These are phyloP conservation scores for Pinna nobilis DNA, from an alignment of 1,140 invertebrate genomes.

Conservation along the genomic window DNA sequence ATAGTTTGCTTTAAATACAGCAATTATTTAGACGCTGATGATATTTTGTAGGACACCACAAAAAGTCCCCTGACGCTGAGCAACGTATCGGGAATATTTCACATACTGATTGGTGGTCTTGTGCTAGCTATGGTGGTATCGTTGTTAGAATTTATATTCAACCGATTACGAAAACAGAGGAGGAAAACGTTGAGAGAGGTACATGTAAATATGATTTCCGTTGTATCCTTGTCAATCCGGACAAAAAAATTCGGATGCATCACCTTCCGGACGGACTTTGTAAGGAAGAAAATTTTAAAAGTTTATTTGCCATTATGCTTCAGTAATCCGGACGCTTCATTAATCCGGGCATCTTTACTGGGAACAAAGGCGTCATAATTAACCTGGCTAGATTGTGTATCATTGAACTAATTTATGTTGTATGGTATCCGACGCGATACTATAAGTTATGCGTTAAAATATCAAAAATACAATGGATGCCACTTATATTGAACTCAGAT, in stretches of 20 bases:
- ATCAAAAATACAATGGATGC: too few relatives aligned
- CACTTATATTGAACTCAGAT: too few relatives aligned
- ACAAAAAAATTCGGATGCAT: neutral
- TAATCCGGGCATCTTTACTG: too few relatives aligned
- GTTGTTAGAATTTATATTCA: slow-evolving; percentile 86
- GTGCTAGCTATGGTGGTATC: slow-evolving; percentile 92
- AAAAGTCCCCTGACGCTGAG: slow-evolving; percentile 81
- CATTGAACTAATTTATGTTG: too few relatives aligned
- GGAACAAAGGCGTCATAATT: too few relatives aligned
- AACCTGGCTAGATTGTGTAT: too few relatives aligned
- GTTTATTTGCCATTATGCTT: too few relatives aligned
- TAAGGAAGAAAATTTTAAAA: neutral
- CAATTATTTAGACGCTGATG: too few relatives aligned
- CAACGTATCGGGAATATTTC: slow-evolving; percentile 99
- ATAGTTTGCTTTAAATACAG: too few relatives aligned
- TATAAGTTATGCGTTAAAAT: too few relatives aligned
- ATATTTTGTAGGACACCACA: slow-evolving; percentile 50
- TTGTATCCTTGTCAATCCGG: neutral
- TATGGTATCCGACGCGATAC: too few relatives aligned
- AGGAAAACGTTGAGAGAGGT: slow-evolving; percentile 15
- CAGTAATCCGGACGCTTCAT: too few relatives aligned
- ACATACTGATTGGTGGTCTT: slow-evolving; percentile 95
- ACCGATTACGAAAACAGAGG: slow-evolving; percentile 35
- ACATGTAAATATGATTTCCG: neutral
- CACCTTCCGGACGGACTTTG: neutral